Percentiles rank a stretch among this genome's conserved stretches.
Conservation (phyloP, 1,140 invertebrate genomes). For the Euura saliciscinereae region DNA sequence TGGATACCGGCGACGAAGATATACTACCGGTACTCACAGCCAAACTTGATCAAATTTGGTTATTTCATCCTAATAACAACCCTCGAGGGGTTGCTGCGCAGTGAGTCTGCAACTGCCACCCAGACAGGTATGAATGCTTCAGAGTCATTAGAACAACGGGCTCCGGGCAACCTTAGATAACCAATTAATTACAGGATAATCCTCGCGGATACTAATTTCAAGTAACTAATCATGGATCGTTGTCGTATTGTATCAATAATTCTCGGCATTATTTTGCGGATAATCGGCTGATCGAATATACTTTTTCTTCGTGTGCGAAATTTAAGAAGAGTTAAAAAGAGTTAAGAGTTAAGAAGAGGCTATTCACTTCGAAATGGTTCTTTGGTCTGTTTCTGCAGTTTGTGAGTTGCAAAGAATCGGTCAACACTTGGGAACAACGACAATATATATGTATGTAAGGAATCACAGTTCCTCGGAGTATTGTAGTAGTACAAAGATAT, state of each 20-base stretch:
- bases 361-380: not conserved
- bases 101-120: too few relatives aligned
- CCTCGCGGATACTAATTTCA: not conserved
- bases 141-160: too few relatives aligned
- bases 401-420: not conserved
- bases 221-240: not conserved
- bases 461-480: not conserved
- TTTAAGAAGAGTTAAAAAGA: too few relatives aligned
- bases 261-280: not conserved
- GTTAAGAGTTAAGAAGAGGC: too few relatives aligned
- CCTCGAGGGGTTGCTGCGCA: too few relatives aligned
- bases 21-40: too few relatives aligned
- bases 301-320: not conserved
- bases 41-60: too few relatives aligned
- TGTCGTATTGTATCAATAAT: too few relatives aligned
- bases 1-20: too few relatives aligned
- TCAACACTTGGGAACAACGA: not conserved
- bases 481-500: not conserved
- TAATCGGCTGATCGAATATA: not conserved
- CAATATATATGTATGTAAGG: not conserved
- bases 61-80: too few relatives aligned
- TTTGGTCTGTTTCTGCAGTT: too few relatives aligned
- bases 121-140: too few relatives aligned
- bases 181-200: slow-evolving; percentile 5
- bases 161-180: not conserved